Percentiles rank a stretch among this genome's conserved stretches.
Evolutionary conservation across 2,797 vertebrate genomes (phyloP).

Genomic region (Enteromius argenteus): DNA sequence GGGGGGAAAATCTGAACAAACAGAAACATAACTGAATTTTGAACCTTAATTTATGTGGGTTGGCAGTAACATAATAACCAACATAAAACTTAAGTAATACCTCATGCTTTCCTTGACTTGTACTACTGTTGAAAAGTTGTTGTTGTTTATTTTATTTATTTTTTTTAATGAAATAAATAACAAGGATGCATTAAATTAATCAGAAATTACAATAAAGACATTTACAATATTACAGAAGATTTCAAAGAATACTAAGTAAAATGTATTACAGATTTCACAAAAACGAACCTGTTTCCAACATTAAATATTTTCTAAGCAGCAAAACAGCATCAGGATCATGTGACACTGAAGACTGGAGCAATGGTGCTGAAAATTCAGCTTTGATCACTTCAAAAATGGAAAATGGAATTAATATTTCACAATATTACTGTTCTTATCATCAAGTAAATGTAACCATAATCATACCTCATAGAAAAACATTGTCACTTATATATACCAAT

Average conservation of each 20-base stretch:
- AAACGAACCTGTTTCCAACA: not conserved
- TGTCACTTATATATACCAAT: not conserved
- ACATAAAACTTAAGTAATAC: slow-evolving; percentile 1
- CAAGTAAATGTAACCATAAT: not conserved
- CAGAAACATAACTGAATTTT: not conserved
- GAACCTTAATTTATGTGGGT: not conserved
- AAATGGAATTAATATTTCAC: not conserved
- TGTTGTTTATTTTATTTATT: too few relatives aligned
- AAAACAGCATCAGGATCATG: not conserved
- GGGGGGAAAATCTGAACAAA: not conserved
- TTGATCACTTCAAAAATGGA: not conserved
- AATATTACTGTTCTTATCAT: not conserved
- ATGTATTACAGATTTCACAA: not conserved
- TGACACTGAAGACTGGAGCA: not conserved
- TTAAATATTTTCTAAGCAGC: not conserved
- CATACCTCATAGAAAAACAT: not conserved
- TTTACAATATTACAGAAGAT: not conserved
- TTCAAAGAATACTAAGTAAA: not conserved
- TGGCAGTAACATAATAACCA: slow-evolving; percentile 1
- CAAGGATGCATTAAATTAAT: not conserved
- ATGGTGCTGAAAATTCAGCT: not conserved
- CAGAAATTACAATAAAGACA: not conserved
- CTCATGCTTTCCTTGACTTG: not conserved
- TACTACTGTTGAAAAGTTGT: not conserved
- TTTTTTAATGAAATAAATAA: not conserved